These are phyloP conservation scores for Platerodrilus igneus DNA, from an alignment of 2,888 invertebrate species.

Conservation along the genomic window DNA sequence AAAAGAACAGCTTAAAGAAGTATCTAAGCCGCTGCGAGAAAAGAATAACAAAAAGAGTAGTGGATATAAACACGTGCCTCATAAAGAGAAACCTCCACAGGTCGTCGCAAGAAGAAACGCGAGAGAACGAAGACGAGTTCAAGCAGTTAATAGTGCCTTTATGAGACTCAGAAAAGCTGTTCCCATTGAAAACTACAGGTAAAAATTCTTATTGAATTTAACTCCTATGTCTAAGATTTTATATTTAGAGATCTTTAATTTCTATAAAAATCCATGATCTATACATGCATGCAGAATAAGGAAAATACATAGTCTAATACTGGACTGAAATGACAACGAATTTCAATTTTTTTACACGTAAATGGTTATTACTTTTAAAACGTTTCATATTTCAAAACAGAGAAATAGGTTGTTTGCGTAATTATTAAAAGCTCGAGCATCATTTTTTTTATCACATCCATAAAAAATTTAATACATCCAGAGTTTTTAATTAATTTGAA, in stretches of 20 bases:
- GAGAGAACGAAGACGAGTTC: constrained; percentile 58
- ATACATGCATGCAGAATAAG: no score
- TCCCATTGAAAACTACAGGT: constrained; percentile 52
- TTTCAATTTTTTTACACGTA: no score
- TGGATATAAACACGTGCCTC: constrained; percentile 43
- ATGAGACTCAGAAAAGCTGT: constrained; percentile 54
- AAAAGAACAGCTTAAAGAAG: constrained; percentile 19
- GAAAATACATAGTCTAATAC: no score
- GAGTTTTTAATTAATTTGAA: no score
- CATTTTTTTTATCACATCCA: no score
- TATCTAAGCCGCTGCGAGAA: constrained; percentile 27
- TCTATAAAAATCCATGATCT: no score
- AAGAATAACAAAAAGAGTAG: constrained; percentile 31
- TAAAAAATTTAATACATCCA: no score
- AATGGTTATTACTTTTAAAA: no score
- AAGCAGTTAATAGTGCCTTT: constrained; percentile 62
- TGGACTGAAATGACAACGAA: no score
- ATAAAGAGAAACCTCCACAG: constrained; percentile 54
- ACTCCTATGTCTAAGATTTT: constrained; percentile 5
- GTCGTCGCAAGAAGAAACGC: constrained; percentile 58
- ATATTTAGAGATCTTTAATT: constrained; percentile 2
- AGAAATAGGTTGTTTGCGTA: no score
- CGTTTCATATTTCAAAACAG: no score
- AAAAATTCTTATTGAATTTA: constrained; percentile 11
- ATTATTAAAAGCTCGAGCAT: no score